Evolutionary conservation across 1,140 invertebrate genomes (phyloP), one percentile per base, ranked within the genome.

Genomic region (Hestina assimilis): DNA sequence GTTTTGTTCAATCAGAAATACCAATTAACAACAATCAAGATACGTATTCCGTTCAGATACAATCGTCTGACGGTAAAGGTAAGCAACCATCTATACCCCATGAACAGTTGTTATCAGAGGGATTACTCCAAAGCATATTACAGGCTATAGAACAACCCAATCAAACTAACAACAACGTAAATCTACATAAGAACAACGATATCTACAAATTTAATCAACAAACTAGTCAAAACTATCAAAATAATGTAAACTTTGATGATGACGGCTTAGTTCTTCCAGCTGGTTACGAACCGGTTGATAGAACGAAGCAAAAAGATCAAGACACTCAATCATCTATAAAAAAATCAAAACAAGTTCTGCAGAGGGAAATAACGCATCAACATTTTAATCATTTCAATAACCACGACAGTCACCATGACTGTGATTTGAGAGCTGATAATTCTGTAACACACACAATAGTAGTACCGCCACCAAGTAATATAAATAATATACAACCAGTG

Each of bases 91-190:
- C 79, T 0, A 87, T 92, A 21, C 89, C 91, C 7, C 94, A 95
- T 61, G 93, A 94, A 14, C 93, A 95, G 68, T 90, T 96, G 1
- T 72, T 96, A 6, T 95, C 93, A 0, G 92, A 95, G 70, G 94
- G 93, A 4, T 85, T 96, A 0, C 75, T 96, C 3, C 94, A 95
- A 71, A 93, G 94, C 38, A 95, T 96, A 45, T 77, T 96, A 2
- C 81, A 85, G 63, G 83, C 86, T 0, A 86, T 85, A n/a, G 85
- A 87, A 50, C 76, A 86, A 11, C 78, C 86, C 17, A 61, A 69
- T 15, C 59, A 64, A 47, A 43, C 42, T n/a, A 64, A 68, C 20
- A 66, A 52, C 50, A 62, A 56, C 43, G 15, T 51, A 8, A 61
- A 72, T 23, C 60, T 24, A 21, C 61, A 48, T 54, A 55, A 56